Conservation (phyloP, 1,140 invertebrate genomes). For the Belonocnema kinseyi region DNA sequence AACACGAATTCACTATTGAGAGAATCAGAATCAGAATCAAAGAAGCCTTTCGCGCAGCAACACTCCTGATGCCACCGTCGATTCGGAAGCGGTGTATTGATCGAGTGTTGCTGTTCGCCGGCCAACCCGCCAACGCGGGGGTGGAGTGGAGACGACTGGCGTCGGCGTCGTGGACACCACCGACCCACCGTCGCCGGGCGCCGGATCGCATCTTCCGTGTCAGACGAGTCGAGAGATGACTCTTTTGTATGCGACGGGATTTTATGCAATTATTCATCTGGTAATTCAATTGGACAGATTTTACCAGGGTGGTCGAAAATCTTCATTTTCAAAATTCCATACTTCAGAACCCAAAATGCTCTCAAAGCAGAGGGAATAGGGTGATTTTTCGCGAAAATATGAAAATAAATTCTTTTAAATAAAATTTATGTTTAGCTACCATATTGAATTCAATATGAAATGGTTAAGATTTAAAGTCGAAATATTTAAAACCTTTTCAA, state of each 20-base stretch:
- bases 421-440: no score
- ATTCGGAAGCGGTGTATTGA: constrained; percentile 25
- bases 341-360: no score
- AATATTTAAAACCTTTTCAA: no score
- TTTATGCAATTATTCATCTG: background rate
- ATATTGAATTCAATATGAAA: no score
- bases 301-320: no score
- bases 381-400: no score
- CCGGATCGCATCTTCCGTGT: background rate
- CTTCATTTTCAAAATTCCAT: no score
- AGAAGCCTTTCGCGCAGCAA: constrained; percentile 19
- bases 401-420: no score
- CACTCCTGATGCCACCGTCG: background rate
- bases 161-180: constrained; percentile 18
- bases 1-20: constrained; percentile 10
- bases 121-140: constrained; percentile 23
- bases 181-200: background rate
- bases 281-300: no score
- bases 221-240: background rate
- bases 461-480: no score
- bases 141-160: constrained; percentile 9
- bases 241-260: background rate
- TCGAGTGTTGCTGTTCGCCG: constrained; percentile 9
- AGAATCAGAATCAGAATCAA: no score
- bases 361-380: no score